A percentile compares a stretch with the other conserved stretches of the same genome.
phyloP scores from a whole-genome alignment of 1,140 invertebrate genomes.

The Ooceraea biroi region DNA sequence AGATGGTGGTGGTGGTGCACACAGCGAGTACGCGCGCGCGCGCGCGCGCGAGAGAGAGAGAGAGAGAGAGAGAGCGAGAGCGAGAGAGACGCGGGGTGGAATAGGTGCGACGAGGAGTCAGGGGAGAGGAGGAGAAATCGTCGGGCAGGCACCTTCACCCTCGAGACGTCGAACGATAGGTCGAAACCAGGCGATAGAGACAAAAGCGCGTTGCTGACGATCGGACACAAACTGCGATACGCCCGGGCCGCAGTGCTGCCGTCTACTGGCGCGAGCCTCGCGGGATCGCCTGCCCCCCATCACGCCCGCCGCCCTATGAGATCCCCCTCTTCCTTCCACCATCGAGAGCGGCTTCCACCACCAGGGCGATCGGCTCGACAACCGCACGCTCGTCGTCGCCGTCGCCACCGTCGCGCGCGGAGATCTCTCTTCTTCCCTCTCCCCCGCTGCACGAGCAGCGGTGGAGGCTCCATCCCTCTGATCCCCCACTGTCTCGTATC shows the following conservation, averaged over 20 bases:
- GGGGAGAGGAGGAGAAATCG: conserved; percentile 30
- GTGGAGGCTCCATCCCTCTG: conserved; percentile 25
- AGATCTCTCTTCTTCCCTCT: conserved; percentile 51
- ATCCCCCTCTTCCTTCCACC: conserved; percentile 30
- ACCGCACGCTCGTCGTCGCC: conserved; percentile 49
- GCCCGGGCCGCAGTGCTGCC: conserved; percentile 85
- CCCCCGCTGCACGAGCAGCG: conserved; percentile 15
- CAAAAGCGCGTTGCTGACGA: conserved; percentile 68
- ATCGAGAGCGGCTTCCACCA: conserved; percentile 4
- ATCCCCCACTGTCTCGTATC: background rate
- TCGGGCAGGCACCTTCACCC: conserved; percentile 67
- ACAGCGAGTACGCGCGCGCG: background rate
- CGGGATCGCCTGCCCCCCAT: conserved; percentile 69
- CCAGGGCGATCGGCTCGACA: conserved; percentile 32
- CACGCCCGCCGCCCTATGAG: conserved; percentile 28
- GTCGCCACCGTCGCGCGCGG: conserved; percentile 50
- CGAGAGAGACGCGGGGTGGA: background rate
- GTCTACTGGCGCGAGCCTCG: conserved; percentile 82
- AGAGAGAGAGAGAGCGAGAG: no score
- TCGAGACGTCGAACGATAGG: conserved; percentile 70
- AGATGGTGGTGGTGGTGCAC: no score
- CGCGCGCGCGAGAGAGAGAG: conserved; percentile 4
- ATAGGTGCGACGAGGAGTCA: background rate
- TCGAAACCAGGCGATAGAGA: conserved; percentile 64
- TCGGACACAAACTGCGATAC: conserved; percentile 78